Percentiles rank a stretch among this genome's conserved stretches.
Evolutionary conservation across 2,113 vertebrate species (phyloP).

Genomic region (Dicaeum eximium): DNA sequence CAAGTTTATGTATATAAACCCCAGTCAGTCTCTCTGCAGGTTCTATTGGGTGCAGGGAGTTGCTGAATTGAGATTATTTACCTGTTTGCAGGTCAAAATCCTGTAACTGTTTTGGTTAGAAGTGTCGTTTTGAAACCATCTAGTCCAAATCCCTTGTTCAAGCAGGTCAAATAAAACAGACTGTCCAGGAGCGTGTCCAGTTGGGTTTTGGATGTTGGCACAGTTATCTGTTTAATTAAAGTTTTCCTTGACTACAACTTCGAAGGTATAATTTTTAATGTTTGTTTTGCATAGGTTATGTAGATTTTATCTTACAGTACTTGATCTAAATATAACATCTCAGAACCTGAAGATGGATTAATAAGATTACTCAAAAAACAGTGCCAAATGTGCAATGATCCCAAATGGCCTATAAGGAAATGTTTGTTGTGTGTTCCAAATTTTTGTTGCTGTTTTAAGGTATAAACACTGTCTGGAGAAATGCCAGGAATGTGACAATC

Average conservation of each 20-base stretch:
- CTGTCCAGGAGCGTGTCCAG: background rate
- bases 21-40: background rate
- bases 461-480: slow-evolving; percentile 25
- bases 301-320: background rate
- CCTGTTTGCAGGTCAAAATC: background rate
- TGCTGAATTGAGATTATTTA: background rate
- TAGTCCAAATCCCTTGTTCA: background rate
- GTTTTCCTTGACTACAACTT: background rate
- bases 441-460: slow-evolving; percentile 15
- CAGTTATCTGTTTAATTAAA: background rate
- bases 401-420: background rate
- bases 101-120: background rate
- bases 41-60: background rate
- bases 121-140: background rate
- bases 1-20: background rate
- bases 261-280: background rate
- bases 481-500: slow-evolving; percentile 36
- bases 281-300: background rate
- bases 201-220: background rate
- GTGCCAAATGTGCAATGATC: background rate
- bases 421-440: background rate
- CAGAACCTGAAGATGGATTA: background rate
- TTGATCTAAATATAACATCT: background rate
- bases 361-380: background rate
- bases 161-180: background rate